These are phyloP conservation scores for Tineola bisselliella DNA, from an alignment of 2,888 invertebrate species.

Conservation along the genomic window DNA sequence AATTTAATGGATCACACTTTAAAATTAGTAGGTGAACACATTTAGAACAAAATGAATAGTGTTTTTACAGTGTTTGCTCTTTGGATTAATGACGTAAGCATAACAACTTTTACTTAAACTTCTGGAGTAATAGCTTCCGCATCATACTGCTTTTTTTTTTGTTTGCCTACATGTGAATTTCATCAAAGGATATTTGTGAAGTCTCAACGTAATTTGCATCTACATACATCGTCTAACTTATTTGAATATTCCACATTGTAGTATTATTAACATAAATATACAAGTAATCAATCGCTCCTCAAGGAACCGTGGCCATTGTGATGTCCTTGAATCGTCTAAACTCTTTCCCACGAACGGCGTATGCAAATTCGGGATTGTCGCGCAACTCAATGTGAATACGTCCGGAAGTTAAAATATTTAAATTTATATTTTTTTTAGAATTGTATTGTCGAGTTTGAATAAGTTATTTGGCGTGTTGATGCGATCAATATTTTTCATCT, in stretches of 20 bases:
- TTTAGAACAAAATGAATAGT: no score
- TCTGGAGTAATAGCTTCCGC: no score
- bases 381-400: constrained; percentile 28
- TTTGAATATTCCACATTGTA: constrained; percentile 26
- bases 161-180: no score
- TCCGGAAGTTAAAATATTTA: constrained; percentile 37
- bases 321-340: neutral
- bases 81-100: no score
- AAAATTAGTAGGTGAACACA: no score
- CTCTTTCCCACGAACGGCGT: constrained; percentile 41
- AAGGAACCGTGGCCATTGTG: constrained; percentile 23
- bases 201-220: neutral
- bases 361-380: constrained; percentile 36
- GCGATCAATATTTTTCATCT: no score
- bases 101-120: no score
- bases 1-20: no score
- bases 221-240: constrained; percentile 20
- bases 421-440: constrained; percentile 21
- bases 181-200: neutral
- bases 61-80: no score
- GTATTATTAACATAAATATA: constrained; percentile 32
- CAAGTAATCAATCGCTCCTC: constrained; percentile 36
- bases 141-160: no score
- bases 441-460: no score
- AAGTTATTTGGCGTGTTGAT: no score